phyloP scores from a whole-genome alignment of 2,113 vertebrate species.

The Anarhynchus alexandrinus region DNA sequence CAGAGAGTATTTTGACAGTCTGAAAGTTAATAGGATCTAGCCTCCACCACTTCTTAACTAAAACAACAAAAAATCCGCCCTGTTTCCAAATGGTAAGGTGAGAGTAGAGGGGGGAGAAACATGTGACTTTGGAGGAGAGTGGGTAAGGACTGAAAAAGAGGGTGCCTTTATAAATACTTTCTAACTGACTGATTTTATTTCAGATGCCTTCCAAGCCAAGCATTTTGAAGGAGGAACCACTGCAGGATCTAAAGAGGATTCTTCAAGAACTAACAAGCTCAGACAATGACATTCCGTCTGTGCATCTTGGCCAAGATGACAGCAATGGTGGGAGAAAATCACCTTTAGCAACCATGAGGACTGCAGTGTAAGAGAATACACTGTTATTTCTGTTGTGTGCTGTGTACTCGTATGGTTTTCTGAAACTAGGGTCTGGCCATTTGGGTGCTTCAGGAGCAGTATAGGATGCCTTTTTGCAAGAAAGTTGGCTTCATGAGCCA shows the following conservation, averaged over 20 bases:
- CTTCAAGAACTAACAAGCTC: conserved; percentile 67
- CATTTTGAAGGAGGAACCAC: conserved; percentile 59
- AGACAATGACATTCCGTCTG: conserved; percentile 49
- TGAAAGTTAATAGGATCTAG: background rate
- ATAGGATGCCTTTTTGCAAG: background rate
- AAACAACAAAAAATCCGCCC: background rate
- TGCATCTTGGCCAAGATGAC: conserved; percentile 8
- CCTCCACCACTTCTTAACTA: background rate
- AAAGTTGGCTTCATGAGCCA: background rate
- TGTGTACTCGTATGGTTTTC: background rate
- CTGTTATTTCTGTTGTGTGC: background rate
- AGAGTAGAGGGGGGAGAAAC: background rate
- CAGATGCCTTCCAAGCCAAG: conserved; percentile 48
- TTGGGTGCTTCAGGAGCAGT: background rate
- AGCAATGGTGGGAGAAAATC: background rate
- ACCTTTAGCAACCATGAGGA: background rate
- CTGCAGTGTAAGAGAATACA: conserved; percentile 3
- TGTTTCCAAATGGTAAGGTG: background rate
- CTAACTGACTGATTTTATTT: background rate
- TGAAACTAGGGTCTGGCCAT: background rate
- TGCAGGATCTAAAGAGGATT: conserved; percentile 69
- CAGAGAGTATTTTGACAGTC: background rate
- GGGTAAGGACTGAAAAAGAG: background rate
- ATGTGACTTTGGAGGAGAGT: background rate
- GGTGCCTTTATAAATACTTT: background rate